These are phyloP conservation scores for Australoheros facetus DNA, from an alignment of 2,797 vertebrate genomes.

Conservation along the genomic window DNA sequence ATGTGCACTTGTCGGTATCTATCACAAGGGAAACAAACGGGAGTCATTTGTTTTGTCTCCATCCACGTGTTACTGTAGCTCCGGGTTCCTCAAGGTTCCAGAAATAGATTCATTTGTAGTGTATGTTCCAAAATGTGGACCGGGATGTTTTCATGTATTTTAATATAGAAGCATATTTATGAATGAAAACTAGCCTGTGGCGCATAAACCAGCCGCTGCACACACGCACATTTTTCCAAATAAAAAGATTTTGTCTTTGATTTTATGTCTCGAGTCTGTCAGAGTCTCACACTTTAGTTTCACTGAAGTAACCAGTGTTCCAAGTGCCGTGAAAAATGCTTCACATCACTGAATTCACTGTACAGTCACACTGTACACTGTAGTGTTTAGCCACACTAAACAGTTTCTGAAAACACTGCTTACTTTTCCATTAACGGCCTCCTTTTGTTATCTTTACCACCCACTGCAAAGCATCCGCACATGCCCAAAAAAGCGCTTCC, in stretches of 20 bases:
- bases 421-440: background rate
- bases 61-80: background rate
- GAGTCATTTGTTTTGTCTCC: background rate
- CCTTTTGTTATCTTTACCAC: background rate
- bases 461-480: background rate
- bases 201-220: conserved; percentile 12
- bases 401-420: background rate
- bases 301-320: too few species aligned
- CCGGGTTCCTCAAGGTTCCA: background rate
- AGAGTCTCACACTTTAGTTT: too few species aligned
- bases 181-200: background rate
- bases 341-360: background rate
- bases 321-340: background rate
- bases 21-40: too few species aligned
- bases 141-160: background rate
- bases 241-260: background rate
- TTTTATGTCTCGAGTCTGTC: too few species aligned
- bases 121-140: background rate
- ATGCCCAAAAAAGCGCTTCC: conserved; percentile 39
- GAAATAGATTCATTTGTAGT: too few species aligned
- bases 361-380: too few species aligned
- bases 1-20: background rate
- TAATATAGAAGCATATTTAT: background rate
- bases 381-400: background rate
- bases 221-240: conserved; percentile 34